Base-by-base conservation (phyloP, 2,888 invertebrate species). In the Philereme transversata region DNA sequence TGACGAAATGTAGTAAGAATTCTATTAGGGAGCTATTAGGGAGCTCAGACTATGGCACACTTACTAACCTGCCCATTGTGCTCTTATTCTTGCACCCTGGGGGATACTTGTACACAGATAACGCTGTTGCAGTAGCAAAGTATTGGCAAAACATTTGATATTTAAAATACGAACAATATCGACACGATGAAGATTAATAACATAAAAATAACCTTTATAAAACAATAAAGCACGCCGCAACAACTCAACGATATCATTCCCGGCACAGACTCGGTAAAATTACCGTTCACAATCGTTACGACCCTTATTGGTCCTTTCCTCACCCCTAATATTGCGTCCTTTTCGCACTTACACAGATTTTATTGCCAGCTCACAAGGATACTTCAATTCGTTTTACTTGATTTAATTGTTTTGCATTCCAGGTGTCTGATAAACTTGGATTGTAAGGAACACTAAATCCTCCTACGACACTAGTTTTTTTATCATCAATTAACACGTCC, bases 201-300 rank as follows among this genome's bases (percentile, higher is more conserved):
- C 8, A 41, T 7, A 43, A 43, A 43, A 43, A 45, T 6, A 45
- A 22, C 22, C n/a, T 11, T 45, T 6, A 22, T 8, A 22, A 22
- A 46, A 54, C 51, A 35, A 51, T 58, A 54, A 57, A 57, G 58
- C 61, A 60, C 62, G 52, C 50, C 50, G 41, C 61, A 60, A 43
- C 61, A 60, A 54, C 46, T 56, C 58, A 62, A 62, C 49, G 41
- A 54, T 35, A 40, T 47, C 38, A 55, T 46, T 45, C 47, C 64
- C 61, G 66, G 69, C 67, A 71, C 74, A 73, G 67, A 79, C 76
- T 75, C 77, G 72, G 68, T 67, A 60, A 69, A 78, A 78, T 79
- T 73, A 76, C 75, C 76, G 74, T 77, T 72, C 69, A 75, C 75
- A 76, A 75, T 69, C 67, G 67, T 63, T 64, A 72, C 72, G 68